These are phyloP conservation scores for Zaprionus kolodkinae DNA, from an alignment of 1,140 invertebrate genomes.

Conservation along the genomic window DNA sequence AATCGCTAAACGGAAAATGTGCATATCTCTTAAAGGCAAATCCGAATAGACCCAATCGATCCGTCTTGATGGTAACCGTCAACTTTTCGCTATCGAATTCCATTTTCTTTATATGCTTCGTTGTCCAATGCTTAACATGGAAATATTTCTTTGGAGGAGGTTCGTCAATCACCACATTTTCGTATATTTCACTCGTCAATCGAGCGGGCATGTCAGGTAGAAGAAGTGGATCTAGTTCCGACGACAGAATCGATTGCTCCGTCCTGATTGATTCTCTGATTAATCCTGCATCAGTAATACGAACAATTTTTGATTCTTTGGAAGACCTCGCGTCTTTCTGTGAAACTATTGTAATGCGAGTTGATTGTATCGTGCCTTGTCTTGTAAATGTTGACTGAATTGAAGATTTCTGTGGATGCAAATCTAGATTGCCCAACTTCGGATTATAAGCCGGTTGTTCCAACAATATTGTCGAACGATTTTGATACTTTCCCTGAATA, in stretches of 20 bases:
- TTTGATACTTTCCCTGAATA: slow-evolving; percentile 43
- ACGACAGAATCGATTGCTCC: too few relatives aligned
- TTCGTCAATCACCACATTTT: background rate
- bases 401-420: too few relatives aligned
- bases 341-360: too few relatives aligned
- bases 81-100: slow-evolving; percentile 35
- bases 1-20: slow-evolving; percentile 72
- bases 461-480: background rate
- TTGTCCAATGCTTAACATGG: slow-evolving; percentile 67
- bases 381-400: too few relatives aligned
- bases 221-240: too few relatives aligned
- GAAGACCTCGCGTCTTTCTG: too few relatives aligned
- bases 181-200: too few relatives aligned
- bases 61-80: slow-evolving; percentile 60
- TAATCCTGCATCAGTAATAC: too few relatives aligned
- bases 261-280: too few relatives aligned
- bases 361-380: too few relatives aligned
- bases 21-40: slow-evolving; percentile 66
- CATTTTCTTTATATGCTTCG: slow-evolving; percentile 47
- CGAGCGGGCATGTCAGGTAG: too few relatives aligned
- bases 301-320: too few relatives aligned
- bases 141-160: background rate
- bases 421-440: background rate
- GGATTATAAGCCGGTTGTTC: slow-evolving; percentile 8
- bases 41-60: slow-evolving; percentile 71